Evolutionary conservation across 2,888 invertebrate genomes (phyloP).

Genomic region (Sminthurinus aureus): DNA sequence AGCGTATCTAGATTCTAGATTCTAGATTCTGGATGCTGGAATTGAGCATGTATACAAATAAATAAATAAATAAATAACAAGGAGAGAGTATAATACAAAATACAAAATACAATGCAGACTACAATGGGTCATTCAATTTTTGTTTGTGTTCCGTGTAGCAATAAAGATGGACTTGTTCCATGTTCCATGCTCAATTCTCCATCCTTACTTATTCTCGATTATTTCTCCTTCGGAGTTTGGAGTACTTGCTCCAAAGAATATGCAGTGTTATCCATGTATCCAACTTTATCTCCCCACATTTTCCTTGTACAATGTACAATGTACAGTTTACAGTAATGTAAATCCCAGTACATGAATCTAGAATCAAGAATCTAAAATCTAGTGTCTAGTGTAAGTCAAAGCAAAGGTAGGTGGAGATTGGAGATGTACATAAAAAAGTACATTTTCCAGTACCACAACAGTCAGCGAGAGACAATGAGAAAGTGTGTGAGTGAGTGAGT

Average conservation of each 20-base stretch:
- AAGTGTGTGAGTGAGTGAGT: no score
- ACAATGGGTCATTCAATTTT: conserved; percentile 37
- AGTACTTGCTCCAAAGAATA: no score
- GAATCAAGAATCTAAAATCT: no score
- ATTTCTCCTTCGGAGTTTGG: no score
- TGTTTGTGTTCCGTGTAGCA: conserved; percentile 30
- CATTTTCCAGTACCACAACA: no score
- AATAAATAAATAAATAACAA: conserved; percentile 38
- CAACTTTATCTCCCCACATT: neutral
- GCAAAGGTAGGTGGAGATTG: no score
- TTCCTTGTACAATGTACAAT: neutral
- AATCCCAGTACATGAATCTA: neutral
- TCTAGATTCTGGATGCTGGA: no score
- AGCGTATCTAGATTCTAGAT: no score
- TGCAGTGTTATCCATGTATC: no score
- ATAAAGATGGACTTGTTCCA: conserved; percentile 33
- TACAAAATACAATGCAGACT: conserved; percentile 25
- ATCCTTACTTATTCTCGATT: neutral
- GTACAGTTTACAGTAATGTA: neutral
- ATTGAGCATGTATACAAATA: conserved; percentile 36
- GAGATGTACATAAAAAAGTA: no score
- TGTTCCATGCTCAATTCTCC: conserved; percentile 3
- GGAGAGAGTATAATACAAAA: conserved; percentile 11
- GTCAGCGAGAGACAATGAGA: no score
- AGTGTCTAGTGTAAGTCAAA: no score